Conservation (phyloP, 2,797 vertebrate genomes). For the Acrocephalus scirpaceus region DNA sequence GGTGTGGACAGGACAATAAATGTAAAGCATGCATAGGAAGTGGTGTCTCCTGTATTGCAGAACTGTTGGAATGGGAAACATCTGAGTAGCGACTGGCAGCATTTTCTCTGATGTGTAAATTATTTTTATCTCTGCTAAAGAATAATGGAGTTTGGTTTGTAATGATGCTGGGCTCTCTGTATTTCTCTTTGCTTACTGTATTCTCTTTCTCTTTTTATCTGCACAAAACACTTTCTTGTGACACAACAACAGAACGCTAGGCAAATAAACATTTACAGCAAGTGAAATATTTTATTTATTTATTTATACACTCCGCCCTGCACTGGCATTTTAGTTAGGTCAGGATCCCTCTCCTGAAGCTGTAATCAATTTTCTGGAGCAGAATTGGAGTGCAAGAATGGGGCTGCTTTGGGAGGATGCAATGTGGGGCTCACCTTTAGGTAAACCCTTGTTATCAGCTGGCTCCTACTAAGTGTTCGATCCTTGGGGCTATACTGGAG, state of each 20-base stretch:
- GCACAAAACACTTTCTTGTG: not conserved
- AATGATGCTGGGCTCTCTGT: fast-evolving
- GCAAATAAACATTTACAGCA: conserved; percentile 4
- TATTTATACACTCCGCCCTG: not conserved
- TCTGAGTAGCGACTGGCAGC: not conserved
- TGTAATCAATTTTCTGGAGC: not conserved
- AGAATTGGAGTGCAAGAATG: not conserved
- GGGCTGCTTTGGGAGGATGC: not conserved
- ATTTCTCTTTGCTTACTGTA: not conserved
- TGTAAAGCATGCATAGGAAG: not conserved
- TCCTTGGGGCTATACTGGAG: not conserved
- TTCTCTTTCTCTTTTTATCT: not conserved
- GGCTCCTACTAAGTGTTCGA: not conserved
- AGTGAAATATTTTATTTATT: not conserved
- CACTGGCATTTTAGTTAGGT: not conserved
- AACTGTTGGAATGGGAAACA: not conserved
- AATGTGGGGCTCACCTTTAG: not conserved
- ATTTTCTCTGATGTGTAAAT: not conserved
- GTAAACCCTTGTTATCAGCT: not conserved
- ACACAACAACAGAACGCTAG: not conserved
- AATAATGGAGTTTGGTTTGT: not conserved
- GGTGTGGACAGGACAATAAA: not conserved
- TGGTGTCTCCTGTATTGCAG: not conserved
- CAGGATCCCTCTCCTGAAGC: not conserved
- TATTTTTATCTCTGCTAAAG: not conserved